Evolutionary conservation across 1,140 invertebrate species (phyloP).

Genomic region (Anastatus disparis): DNA sequence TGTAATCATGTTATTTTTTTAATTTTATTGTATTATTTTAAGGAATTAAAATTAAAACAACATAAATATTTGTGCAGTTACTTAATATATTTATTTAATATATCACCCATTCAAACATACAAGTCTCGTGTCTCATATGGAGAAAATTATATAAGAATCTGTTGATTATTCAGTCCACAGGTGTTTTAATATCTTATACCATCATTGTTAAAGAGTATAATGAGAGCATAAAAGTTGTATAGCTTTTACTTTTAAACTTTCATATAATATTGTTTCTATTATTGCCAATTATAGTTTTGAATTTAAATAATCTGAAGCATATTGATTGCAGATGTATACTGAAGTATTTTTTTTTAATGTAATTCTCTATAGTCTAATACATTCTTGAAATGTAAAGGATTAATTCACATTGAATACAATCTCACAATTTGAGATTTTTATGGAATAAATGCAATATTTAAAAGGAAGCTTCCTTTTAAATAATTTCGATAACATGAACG

Average conservation of each 20-base stretch:
- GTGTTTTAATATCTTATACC: conserved; percentile 35
- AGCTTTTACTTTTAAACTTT: conserved; percentile 24
- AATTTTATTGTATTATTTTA: background rate
- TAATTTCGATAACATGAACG: no score
- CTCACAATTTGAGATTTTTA: conserved; percentile 8
- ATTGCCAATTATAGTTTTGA: conserved; percentile 33
- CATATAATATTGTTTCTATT: conserved; percentile 21
- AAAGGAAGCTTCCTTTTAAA: no score
- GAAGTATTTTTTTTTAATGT: conserved; percentile 12
- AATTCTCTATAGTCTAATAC: conserved; percentile 28
- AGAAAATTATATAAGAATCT: conserved; percentile 34
- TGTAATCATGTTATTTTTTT: background rate
- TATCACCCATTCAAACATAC: conserved; percentile 43
- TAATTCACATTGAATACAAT: conserved; percentile 27
- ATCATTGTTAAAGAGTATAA: conserved; percentile 33
- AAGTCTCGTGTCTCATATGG: conserved; percentile 40
- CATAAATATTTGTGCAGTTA: conserved; percentile 11
- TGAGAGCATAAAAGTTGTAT: conserved; percentile 26
- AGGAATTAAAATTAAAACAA: conserved; percentile 4
- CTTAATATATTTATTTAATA: conserved; percentile 40
- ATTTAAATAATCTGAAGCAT: conserved; percentile 23
- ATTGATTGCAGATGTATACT: conserved; percentile 15
- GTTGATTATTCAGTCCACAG: conserved; percentile 32
- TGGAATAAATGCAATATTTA: conserved; percentile 20
- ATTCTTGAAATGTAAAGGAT: conserved; percentile 17